phyloP scores from a whole-genome alignment of 2,797 vertebrate species.

The Enoplosus armatus region DNA sequence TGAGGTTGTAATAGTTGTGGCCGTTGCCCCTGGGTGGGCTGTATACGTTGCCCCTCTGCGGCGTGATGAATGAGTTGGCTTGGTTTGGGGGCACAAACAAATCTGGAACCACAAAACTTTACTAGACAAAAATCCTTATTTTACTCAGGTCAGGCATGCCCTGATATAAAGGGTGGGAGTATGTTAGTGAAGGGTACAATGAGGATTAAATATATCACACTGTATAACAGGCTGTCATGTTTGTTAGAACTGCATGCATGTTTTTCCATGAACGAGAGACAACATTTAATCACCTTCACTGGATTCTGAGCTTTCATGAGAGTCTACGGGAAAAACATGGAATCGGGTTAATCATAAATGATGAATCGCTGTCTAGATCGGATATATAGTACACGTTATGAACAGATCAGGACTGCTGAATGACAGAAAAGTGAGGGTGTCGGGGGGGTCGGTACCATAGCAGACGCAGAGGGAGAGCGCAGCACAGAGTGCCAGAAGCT shows the following conservation, averaged over 20 bases:
- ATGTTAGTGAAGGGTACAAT: conserved; percentile 24
- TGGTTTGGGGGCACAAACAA: conserved; percentile 74
- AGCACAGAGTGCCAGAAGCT: conserved; percentile 71
- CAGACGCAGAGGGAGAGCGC: conserved; percentile 69
- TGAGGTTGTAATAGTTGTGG: conserved; percentile 50
- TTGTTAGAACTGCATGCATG: conserved; percentile 66
- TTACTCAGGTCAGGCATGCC: background rate
- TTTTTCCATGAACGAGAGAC: conserved; percentile 64
- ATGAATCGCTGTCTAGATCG: conserved; percentile 9
- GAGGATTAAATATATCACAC: background rate
- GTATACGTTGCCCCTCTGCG: conserved; percentile 47
- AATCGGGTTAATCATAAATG: conserved; percentile 60
- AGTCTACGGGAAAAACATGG: conserved; percentile 81
- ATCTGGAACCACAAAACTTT: conserved; percentile 75
- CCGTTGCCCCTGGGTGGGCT: conserved; percentile 48
- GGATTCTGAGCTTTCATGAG: conserved; percentile 86
- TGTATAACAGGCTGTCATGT: background rate
- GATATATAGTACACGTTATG: background rate
- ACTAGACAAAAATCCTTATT: conserved; percentile 15
- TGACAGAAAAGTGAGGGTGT: background rate
- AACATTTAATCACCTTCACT: conserved; percentile 82
- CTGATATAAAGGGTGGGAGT: background rate
- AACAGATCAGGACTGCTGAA: background rate
- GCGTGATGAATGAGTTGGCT: conserved; percentile 80
- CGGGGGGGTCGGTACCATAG: conserved; percentile 60